These are phyloP conservation scores for Monodelphis domestica DNA, from an alignment of 2,797 vertebrate species.

Conservation along the genomic window DNA sequence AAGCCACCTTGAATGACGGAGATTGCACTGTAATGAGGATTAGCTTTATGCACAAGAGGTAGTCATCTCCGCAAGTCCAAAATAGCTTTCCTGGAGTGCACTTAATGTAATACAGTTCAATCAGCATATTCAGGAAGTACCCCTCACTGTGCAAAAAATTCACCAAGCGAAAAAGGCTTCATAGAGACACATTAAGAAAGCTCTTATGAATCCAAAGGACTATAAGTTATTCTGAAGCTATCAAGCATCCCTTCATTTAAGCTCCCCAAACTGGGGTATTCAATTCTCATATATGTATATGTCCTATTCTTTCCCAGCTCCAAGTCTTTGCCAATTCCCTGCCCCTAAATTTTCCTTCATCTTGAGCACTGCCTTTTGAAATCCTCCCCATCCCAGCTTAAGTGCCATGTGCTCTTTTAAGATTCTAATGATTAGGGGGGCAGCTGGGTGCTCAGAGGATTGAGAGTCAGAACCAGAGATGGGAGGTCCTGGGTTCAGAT, in stretches of 20 bases:
- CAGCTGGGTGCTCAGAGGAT: too few species aligned
- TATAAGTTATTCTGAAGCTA: rapidly evolving
- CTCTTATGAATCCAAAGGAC: neutral
- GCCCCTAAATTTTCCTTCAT: neutral
- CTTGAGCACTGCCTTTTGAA: neutral
- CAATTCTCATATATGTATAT: neutral
- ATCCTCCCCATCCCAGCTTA: neutral
- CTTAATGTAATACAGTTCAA: neutral
- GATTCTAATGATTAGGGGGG: too few species aligned
- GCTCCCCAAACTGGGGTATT: neutral
- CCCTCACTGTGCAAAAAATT: neutral
- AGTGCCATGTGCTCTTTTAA: neutral
- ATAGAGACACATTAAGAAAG: neutral
- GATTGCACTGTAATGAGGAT: neutral
- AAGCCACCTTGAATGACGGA: slow-evolving; percentile 6
- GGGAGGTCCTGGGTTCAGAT: too few species aligned
- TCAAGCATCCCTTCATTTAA: neutral
- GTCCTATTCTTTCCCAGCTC: neutral
- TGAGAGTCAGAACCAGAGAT: too few species aligned
- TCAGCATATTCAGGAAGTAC: neutral
- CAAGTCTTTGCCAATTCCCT: neutral
- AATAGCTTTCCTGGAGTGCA: neutral
- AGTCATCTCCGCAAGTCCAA: slow-evolving; percentile 1
- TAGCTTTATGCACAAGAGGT: neutral
- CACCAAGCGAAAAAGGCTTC: rapidly evolving